Conservation (phyloP, 2,113 vertebrate genomes). For the Sylvia atricapilla region DNA sequence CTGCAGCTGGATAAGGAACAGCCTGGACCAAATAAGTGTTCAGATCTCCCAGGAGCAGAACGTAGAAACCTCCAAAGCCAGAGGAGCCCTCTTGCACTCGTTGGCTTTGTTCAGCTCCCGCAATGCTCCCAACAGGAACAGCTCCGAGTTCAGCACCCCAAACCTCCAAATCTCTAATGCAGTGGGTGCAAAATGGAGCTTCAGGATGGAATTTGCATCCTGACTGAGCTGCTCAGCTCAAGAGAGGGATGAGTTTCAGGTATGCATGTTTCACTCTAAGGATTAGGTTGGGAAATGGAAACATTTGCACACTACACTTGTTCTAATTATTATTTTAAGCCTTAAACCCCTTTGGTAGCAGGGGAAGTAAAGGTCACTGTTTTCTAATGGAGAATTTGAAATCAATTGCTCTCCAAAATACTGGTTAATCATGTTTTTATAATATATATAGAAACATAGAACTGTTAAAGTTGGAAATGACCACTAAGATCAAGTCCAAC, state of each 20-base stretch:
- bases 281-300: neutral
- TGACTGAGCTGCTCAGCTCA: neutral
- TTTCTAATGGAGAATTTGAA: neutral
- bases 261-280: neutral
- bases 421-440: neutral
- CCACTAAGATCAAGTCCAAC: neutral
- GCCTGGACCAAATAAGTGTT: conserved; percentile 68
- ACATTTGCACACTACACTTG: neutral
- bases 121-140: conserved; percentile 59
- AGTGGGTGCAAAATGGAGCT: neutral
- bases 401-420: neutral
- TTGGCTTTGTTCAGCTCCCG: conserved; percentile 44
- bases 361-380: neutral
- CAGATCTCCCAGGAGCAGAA: conserved; percentile 71
- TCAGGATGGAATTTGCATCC: neutral
- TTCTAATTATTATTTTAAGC: neutral
- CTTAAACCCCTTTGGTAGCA: neutral
- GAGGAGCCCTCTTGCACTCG: conserved; percentile 64
- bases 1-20: conserved; percentile 73
- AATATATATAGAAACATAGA: neutral
- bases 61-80: conserved; percentile 50
- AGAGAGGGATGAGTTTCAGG: rapidly evolving
- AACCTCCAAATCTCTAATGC: conserved; percentile 81
- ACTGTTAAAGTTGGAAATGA: neutral
- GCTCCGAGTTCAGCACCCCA: conserved; percentile 83